Percentiles rank a stretch among this genome's conserved stretches.
phyloP scores from a whole-genome alignment of 2,888 invertebrate genomes.

The Leucoptera coffeella region DNA sequence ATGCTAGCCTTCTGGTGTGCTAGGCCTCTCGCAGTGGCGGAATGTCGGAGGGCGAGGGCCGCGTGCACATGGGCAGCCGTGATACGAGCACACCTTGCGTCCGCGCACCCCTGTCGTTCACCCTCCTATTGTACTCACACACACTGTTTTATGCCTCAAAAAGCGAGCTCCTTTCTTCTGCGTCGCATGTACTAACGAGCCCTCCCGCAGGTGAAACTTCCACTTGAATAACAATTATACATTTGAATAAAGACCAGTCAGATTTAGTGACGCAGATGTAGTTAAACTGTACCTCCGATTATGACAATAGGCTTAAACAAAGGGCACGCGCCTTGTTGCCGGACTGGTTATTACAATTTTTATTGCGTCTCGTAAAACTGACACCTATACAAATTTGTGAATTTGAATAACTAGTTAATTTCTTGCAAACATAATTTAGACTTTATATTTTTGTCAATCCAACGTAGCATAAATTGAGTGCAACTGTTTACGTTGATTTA shows the following conservation, averaged over 20 bases:
- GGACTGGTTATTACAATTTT: conserved; percentile 2
- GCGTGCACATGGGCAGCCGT: conserved; percentile 39
- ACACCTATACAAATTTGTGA: conserved; percentile 1
- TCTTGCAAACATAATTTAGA: too few relatives aligned
- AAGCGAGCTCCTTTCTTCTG: not conserved
- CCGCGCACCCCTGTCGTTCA: conserved; percentile 25
- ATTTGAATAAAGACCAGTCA: conserved; percentile 2
- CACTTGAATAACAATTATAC: conserved; percentile 2
- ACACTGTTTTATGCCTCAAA: conserved; percentile 1
- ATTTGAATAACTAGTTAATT: too few relatives aligned
- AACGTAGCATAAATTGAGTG: too few relatives aligned
- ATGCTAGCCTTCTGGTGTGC: too few relatives aligned
- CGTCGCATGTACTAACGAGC: conserved; percentile 1
- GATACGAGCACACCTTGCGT: conserved; percentile 49
- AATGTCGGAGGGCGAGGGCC: conserved; percentile 17
- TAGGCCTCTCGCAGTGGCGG: conserved; percentile 17
- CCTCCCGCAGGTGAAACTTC: conserved; percentile 4
- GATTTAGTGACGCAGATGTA: conserved; percentile 4
- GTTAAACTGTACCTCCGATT: conserved; percentile 3
- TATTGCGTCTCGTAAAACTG: conserved; percentile 6
- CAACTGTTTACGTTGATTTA: too few relatives aligned
- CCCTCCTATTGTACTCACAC: conserved; percentile 17
- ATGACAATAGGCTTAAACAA: too few relatives aligned
- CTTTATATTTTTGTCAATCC: too few relatives aligned
- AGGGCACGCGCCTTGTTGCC: conserved; percentile 5